Conservation (phyloP, 2,797 vertebrate genomes). For the Micropoecilia bifurca region DNA sequence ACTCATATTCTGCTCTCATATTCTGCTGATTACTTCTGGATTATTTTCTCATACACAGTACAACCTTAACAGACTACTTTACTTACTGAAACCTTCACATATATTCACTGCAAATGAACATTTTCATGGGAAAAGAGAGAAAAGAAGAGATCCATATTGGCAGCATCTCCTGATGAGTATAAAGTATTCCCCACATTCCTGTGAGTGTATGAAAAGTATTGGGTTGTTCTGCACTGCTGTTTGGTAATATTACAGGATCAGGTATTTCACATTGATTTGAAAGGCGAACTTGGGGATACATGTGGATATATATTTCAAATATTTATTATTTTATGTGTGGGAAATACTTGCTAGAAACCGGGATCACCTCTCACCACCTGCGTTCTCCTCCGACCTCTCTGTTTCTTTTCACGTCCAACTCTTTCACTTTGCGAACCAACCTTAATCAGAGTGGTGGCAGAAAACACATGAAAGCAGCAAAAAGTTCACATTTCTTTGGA, state of each 20-base stretch:
- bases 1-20: conserved; percentile 55
- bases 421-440: conserved; percentile 35
- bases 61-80: conserved; percentile 49
- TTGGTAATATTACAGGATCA: conserved; percentile 10
- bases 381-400: background rate
- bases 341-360: conserved; percentile 39
- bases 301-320: conserved; percentile 38
- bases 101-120: conserved; percentile 57
- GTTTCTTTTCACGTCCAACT: conserved; percentile 8
- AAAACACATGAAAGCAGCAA: conserved; percentile 30
- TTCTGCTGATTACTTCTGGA: conserved; percentile 74
- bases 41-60: conserved; percentile 75
- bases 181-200: conserved; percentile 61
- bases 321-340: conserved; percentile 53
- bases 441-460: conserved; percentile 27
- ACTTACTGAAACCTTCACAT: conserved; percentile 41
- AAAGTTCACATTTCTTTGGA: conserved; percentile 52
- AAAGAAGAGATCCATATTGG: conserved; percentile 37
- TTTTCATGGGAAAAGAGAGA: conserved; percentile 64
- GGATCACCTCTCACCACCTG: conserved; percentile 53
- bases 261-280: conserved; percentile 34
- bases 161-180: conserved; percentile 53
- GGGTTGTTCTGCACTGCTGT: conserved; percentile 38
- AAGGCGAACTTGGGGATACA: background rate
- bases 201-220: conserved; percentile 40